Percentiles rank a stretch among this genome's conserved stretches.
phyloP scores from a whole-genome alignment of 2,797 vertebrate species.

The Rhabdophis nuchalis region DNA sequence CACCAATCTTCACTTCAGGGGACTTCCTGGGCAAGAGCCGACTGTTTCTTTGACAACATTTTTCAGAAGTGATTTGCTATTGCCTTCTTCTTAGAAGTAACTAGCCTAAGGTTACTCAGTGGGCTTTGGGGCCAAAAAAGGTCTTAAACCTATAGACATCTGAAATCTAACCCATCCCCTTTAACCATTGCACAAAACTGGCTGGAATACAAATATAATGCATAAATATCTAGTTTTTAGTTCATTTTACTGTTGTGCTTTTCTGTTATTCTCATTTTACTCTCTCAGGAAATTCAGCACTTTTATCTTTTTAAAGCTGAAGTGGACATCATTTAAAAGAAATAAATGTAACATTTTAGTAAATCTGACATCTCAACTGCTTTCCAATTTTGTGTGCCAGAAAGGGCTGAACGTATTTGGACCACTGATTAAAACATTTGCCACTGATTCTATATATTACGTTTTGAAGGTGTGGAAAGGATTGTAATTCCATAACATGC shows the following conservation, averaged over 20 bases:
- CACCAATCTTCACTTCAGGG: neutral
- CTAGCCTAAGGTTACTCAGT: neutral
- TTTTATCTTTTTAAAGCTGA: neutral
- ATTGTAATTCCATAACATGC: neutral
- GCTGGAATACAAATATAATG: neutral
- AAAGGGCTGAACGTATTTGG: neutral
- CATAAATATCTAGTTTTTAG: neutral
- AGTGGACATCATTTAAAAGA: neutral
- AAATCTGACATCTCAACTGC: neutral
- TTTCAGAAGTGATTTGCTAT: neutral
- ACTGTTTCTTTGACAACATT: neutral
- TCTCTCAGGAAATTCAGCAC: neutral
- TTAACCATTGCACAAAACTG: neutral
- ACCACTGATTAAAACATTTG: conserved; percentile 20
- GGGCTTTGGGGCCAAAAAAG: neutral
- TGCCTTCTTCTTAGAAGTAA: neutral
- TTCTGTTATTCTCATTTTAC: neutral
- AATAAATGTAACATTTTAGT: neutral
- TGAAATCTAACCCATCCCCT: neutral
- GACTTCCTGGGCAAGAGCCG: neutral
- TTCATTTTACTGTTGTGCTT: neutral
- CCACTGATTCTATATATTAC: conserved; percentile 19
- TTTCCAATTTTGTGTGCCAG: neutral
- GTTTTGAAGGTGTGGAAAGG: neutral
- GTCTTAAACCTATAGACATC: neutral